Base-by-base conservation (phyloP, 2,888 invertebrate genomes). In the Pheosia gnoma region DNA sequence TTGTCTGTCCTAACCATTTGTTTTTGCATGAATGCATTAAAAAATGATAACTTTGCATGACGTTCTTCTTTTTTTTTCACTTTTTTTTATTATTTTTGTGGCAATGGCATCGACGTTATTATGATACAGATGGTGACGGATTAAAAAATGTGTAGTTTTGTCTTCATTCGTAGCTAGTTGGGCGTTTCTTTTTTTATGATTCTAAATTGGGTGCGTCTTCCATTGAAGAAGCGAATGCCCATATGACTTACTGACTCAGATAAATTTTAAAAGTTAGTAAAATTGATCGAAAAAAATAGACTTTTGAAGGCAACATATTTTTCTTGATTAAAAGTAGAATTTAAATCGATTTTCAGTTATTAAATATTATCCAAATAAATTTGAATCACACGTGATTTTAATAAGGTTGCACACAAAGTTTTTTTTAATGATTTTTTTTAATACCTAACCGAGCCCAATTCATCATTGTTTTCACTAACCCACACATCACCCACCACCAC, bases 31-130 rank as follows among this genome's bases (percentile, higher is more conserved):
- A 47, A 47, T 47, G 47, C 47, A 47, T 47, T 47, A 5, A n/a
- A 9, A 47, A n/a, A 47, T 5, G 4, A n/a, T 0, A 8, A n/a
- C n/a, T 47, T 47, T 47, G 47, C 47, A 47, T 47, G 47, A n/a
- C 11, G 3, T 43, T 2, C 4, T 4, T 4, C 4, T 47, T n/a
- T 47, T 47, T 5, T 47, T 10, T 45, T 45, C 5, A 5, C 8
- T 9, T 9, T 9, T 66, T 61, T 56, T 64, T 63, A 63, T 72
- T 72, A 70, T 71, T 60, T 62, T 66, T 56, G 58, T 57, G 57
- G 25, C 11, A 45, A 45, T 57, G 43, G 43, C 7, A 36, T 57
- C 9, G 8, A 51, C 25, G 9, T 25, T 51, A 25, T 25, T 51
- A 51, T 51, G 4, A 25, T 25, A 25, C 25, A 51, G 25, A 8